Percentiles rank a stretch among this genome's conserved stretches.
These are phyloP conservation scores for Tychaedon coryphoeus DNA, from an alignment of 2,113 vertebrate genomes.

Conservation along the genomic window DNA sequence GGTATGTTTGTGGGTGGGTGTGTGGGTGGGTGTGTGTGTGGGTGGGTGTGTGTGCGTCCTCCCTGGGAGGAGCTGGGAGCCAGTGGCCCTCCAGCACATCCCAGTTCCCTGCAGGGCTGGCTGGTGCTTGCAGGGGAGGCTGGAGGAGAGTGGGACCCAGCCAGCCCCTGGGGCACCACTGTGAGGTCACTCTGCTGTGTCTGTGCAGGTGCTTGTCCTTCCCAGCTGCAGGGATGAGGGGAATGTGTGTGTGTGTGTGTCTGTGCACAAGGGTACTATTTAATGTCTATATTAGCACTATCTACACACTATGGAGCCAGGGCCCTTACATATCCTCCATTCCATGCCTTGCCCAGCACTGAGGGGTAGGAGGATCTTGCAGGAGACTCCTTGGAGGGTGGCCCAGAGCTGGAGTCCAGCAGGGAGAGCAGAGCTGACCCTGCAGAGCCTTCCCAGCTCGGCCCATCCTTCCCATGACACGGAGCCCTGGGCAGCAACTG, in stretches of 20 bases:
- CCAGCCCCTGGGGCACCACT: neutral
- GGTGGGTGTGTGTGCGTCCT: neutral
- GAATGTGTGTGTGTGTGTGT: neutral
- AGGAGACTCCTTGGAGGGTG: neutral
- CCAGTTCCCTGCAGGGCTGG: fast-evolving
- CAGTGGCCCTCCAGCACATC: neutral
- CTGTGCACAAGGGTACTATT: constrained; percentile 47
- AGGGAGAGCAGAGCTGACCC: neutral
- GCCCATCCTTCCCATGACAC: neutral
- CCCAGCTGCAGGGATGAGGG: neutral
- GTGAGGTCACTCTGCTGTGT: fast-evolving
- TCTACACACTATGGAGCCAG: neutral
- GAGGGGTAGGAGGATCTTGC: neutral
- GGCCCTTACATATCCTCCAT: neutral
- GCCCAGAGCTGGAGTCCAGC: neutral
- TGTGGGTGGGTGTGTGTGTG: neutral
- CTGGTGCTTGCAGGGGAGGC: neutral
- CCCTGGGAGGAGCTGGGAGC: neutral
- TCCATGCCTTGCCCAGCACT: neutral
- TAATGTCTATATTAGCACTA: constrained; percentile 50
- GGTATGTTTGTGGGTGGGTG: too few species aligned
- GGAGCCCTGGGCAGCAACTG: fast-evolving
- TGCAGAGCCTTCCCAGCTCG: fast-evolving
- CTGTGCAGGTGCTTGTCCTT: neutral
- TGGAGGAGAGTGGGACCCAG: neutral